A percentile compares a stretch with the other conserved stretches of the same genome.
Conservation (phyloP, 64 coral and sea anemone species). For the Stichodactyla mertensii region DNA sequence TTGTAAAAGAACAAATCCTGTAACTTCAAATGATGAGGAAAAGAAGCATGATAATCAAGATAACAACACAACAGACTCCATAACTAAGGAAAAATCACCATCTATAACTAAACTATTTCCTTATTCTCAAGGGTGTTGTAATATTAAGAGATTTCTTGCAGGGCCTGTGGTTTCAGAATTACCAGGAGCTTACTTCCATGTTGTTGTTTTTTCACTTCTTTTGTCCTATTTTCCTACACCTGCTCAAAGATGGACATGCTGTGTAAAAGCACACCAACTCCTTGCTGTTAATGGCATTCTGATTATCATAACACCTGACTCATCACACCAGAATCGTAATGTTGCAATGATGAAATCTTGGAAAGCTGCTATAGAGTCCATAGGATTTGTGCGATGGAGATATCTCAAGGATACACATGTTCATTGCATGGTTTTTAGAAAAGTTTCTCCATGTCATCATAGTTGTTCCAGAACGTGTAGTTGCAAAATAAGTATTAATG, state of each 20-base stretch:
- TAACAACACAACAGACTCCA: background rate
- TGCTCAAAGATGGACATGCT: slow-evolving; percentile 80
- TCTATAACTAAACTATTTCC: background rate
- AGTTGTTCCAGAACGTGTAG: slow-evolving; percentile 25
- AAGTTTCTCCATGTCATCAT: slow-evolving; percentile 72
- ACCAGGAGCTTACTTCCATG: slow-evolving; percentile 41
- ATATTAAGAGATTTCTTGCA: background rate
- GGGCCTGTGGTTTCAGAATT: background rate
- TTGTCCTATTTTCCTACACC: slow-evolving; percentile 84
- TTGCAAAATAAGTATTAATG: background rate
- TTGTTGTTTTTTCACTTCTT: slow-evolving; percentile 78
- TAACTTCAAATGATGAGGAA: background rate
- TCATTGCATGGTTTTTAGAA: slow-evolving; percentile 94
- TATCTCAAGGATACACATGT: slow-evolving; percentile 85
- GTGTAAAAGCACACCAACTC: slow-evolving; percentile 64
- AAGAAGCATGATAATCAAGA: background rate
- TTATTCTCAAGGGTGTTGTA: background rate
- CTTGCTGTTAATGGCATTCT: slow-evolving; percentile 69
- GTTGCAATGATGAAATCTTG: slow-evolving; percentile 83
- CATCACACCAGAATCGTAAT: slow-evolving; percentile 89
- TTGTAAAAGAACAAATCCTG: background rate
- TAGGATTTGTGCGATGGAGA: slow-evolving; percentile 84
- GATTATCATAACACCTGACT: slow-evolving; percentile 86
- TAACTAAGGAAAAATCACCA: background rate
- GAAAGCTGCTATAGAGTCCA: slow-evolving; percentile 74